These are phyloP conservation scores for Drosophila austrosaltans DNA, from an alignment of 2,888 invertebrate genomes.

Conservation along the genomic window DNA sequence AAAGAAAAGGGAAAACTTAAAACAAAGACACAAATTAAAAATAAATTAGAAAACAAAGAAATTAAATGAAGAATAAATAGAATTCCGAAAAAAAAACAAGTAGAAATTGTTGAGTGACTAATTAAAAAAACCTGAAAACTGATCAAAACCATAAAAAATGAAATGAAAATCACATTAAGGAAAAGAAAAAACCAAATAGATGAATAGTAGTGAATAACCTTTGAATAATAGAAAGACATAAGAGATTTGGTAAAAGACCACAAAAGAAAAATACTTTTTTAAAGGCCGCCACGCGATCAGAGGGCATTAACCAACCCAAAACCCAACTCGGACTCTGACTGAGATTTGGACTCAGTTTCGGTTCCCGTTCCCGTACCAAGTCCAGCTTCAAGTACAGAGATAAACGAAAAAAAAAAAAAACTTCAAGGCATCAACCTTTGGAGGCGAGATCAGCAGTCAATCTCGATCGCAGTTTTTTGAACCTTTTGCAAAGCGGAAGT, in stretches of 20 bases:
- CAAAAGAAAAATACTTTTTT: background rate
- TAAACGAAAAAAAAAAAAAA: background rate
- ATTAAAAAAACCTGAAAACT: too few relatives aligned
- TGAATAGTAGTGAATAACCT: constrained; percentile 3
- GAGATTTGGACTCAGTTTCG: background rate
- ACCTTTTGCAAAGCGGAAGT: constrained; percentile 67
- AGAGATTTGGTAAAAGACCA: background rate
- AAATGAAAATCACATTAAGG: too few relatives aligned
- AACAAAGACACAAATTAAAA: too few relatives aligned
- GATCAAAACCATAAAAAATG: too few relatives aligned
- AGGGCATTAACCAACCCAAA: constrained; percentile 9
- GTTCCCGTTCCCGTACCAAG: too few relatives aligned
- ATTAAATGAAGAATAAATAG: too few relatives aligned
- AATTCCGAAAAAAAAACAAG: too few relatives aligned
- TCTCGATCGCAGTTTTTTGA: constrained; percentile 62
- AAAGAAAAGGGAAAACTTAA: too few relatives aligned
- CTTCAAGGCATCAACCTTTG: constrained; percentile 44
- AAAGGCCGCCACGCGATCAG: constrained; percentile 6
- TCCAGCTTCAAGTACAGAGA: background rate
- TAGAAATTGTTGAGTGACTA: too few relatives aligned
- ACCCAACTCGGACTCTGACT: background rate
- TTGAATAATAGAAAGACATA: background rate
- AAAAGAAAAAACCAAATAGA: background rate
- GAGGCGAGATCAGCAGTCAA: constrained; percentile 22
- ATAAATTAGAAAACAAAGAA: too few relatives aligned